Percentiles rank a stretch among this genome's conserved stretches.
Conservation (phyloP, 2,888 invertebrate species). For the Euphydryas editha region DNA sequence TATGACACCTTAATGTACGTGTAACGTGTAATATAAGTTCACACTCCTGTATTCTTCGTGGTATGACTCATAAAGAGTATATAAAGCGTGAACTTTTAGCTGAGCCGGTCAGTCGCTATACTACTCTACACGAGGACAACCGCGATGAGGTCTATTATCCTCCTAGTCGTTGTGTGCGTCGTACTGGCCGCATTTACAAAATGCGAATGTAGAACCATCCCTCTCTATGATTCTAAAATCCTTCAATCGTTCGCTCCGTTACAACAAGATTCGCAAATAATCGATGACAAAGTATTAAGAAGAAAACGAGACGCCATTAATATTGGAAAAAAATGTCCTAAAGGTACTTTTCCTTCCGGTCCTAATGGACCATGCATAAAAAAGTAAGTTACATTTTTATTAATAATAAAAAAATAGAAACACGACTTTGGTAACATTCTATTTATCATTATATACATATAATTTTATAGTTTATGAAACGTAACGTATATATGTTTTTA, state of each 20-base stretch:
- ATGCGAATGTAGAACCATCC: constrained; percentile 9
- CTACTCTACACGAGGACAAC: not conserved
- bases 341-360: not conserved
- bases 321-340: not conserved
- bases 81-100: constrained; percentile 12
- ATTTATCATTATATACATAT: too few species aligned
- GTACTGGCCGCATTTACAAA: constrained; percentile 1
- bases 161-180: constrained; percentile 5
- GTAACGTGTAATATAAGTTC: too few species aligned
- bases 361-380: not conserved
- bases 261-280: not conserved
- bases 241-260: not conserved
- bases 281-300: not conserved
- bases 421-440: too few species aligned
- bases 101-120: constrained; percentile 19
- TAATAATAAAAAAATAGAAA: too few species aligned
- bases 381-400: not conserved
- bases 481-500: too few species aligned
- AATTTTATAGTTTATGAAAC: too few species aligned
- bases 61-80: too few species aligned
- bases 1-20: too few species aligned
- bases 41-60: too few species aligned
- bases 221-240: not conserved
- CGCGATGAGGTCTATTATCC: constrained; percentile 24
- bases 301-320: constrained; percentile 8